Conservation (phyloP, 2,797 vertebrate species). For the Crypturellus tataupa region DNA sequence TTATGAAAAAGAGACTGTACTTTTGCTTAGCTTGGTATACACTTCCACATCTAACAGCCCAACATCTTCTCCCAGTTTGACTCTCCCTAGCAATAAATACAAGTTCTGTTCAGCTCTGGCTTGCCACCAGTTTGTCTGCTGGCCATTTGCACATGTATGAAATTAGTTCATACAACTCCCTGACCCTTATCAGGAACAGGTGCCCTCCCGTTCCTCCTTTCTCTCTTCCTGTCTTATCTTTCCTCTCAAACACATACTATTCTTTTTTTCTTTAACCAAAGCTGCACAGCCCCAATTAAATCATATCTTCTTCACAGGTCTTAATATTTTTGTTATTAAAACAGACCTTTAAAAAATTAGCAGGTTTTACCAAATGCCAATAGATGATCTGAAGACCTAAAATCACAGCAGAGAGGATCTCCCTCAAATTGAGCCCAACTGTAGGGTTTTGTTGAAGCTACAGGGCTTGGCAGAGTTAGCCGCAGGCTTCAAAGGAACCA, state of each 20-base stretch:
- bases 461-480: background rate
- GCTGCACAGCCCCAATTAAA: background rate
- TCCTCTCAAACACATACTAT: background rate
- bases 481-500: background rate
- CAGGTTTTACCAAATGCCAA: background rate
- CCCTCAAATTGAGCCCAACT: background rate
- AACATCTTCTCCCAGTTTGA: background rate
- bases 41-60: background rate
- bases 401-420: background rate
- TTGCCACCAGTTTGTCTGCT: background rate
- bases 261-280: background rate
- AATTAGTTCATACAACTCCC: background rate
- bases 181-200: background rate
- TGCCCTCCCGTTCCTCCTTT: background rate
- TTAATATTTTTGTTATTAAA: background rate
- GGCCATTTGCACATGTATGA: rapidly evolving
- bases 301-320: background rate
- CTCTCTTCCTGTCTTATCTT: background rate
- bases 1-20: background rate
- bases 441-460: background rate
- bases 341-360: background rate
- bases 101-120: background rate
- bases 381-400: background rate
- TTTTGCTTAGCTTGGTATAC: background rate
- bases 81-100: background rate